Evolutionary conservation across 2,797 vertebrate species (phyloP).

Genomic region (Gambusia yucatana): DNA sequence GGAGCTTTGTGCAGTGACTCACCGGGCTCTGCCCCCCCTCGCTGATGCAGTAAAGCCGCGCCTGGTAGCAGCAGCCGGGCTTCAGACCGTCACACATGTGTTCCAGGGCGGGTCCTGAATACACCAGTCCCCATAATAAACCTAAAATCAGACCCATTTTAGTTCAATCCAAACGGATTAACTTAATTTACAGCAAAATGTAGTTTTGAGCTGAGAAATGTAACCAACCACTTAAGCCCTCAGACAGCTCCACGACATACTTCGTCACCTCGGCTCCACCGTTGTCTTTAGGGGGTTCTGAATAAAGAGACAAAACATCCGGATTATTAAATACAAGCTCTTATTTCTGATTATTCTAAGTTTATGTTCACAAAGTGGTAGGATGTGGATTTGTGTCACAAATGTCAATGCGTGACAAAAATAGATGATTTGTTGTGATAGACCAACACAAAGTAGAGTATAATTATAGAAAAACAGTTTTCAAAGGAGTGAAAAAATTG

Average conservation of each 20-base stretch:
- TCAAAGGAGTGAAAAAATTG: background rate
- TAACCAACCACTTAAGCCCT: conserved; percentile 87
- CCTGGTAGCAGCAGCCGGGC: conserved; percentile 90
- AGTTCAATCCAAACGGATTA: background rate
- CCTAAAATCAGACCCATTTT: conserved; percentile 68
- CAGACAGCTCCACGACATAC: conserved; percentile 91
- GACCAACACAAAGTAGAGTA: background rate
- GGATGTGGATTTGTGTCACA: background rate
- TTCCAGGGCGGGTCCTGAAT: conserved; percentile 87
- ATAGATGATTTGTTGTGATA: background rate
- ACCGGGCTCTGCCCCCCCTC: conserved; percentile 96
- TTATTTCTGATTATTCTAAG: conserved; percentile 6
- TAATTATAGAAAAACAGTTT: background rate
- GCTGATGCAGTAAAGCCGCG: conserved; percentile 90
- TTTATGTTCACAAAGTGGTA: background rate
- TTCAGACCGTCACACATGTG: conserved; percentile 90
- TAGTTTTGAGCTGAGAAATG: background rate
- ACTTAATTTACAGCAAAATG: background rate
- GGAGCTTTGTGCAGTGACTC: conserved; percentile 66
- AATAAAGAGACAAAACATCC: conserved; percentile 19
- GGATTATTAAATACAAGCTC: background rate
- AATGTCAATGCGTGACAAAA: background rate
- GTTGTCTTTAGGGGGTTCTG: conserved; percentile 92
- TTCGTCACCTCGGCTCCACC: conserved; percentile 91
- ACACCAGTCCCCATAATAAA: conserved; percentile 89